phyloP scores from a whole-genome alignment of 2,888 invertebrate genomes.

The Drosophila picticornis region DNA sequence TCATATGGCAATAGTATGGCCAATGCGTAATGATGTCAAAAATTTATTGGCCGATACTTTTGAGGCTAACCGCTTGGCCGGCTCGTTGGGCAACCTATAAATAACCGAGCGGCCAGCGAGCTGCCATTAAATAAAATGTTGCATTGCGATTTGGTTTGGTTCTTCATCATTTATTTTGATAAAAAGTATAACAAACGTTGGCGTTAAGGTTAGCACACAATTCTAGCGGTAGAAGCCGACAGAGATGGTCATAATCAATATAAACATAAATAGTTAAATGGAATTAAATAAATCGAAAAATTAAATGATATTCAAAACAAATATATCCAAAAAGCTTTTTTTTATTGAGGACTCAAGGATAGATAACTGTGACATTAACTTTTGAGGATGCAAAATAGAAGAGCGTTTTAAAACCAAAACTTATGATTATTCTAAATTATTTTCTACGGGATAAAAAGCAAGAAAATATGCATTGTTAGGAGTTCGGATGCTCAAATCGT shows the following conservation, averaged over 20 bases:
- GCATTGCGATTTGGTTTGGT: constrained; percentile 59
- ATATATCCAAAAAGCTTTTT: too few relatives aligned
- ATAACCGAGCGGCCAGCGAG: constrained; percentile 45
- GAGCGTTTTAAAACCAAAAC: not conserved
- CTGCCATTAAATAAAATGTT: constrained; percentile 56
- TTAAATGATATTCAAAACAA: not conserved
- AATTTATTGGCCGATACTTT: constrained; percentile 78
- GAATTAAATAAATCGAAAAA: not conserved
- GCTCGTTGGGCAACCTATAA: constrained; percentile 73
- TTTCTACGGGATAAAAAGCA: not conserved
- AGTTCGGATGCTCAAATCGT: not conserved
- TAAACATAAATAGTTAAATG: not conserved
- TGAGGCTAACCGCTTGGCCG: constrained; percentile 62
- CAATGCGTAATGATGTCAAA: constrained; percentile 71
- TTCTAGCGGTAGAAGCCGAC: constrained; percentile 19
- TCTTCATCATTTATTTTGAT: constrained; percentile 77
- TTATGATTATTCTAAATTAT: not conserved
- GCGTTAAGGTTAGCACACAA: constrained; percentile 67
- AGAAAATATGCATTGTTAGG: not conserved
- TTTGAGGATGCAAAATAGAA: not conserved
- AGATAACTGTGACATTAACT: too few relatives aligned
- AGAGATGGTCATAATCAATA: constrained; percentile 2
- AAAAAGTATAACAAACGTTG: constrained; percentile 76
- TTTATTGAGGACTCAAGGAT: not conserved
- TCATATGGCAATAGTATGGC: constrained; percentile 46